Percentiles rank a stretch among this genome's conserved stretches.
phyloP scores from a whole-genome alignment of 2,888 invertebrate genomes.

The Portevinia maculata region DNA sequence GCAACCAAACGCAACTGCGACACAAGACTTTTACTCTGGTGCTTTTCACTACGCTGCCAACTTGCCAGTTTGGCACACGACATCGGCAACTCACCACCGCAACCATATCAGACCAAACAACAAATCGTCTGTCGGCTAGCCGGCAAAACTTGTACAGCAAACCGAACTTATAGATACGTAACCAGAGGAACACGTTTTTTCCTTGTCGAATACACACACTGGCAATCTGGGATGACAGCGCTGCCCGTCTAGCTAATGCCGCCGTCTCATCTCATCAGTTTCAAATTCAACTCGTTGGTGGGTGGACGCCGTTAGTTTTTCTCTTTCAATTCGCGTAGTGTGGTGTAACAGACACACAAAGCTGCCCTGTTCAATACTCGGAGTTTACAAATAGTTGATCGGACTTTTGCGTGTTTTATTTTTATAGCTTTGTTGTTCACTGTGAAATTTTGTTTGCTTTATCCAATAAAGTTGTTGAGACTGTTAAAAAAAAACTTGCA shows the following conservation, averaged over 20 bases:
- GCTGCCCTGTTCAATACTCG: neutral
- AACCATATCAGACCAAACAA: constrained; percentile 71
- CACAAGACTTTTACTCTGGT: neutral
- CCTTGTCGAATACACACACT: constrained; percentile 42
- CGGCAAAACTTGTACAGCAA: constrained; percentile 72
- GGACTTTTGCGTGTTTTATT: constrained; percentile 11
- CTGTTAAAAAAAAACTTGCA: constrained; percentile 9
- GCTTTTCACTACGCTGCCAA: neutral
- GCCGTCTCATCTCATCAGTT: constrained; percentile 57
- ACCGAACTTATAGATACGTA: constrained; percentile 69
- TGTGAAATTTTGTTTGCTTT: neutral
- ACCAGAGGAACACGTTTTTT: constrained; percentile 74
- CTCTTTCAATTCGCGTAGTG: constrained; percentile 56
- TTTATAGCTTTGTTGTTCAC: neutral
- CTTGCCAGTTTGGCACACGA: too few relatives aligned
- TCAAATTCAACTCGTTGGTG: constrained; percentile 66
- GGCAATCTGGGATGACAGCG: constrained; percentile 11
- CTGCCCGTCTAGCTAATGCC: constrained; percentile 37
- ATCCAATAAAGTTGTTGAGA: constrained; percentile 26
- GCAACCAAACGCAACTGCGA: too few relatives aligned
- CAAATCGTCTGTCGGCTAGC: constrained; percentile 68
- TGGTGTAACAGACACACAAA: constrained; percentile 27
- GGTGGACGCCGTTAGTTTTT: constrained; percentile 67
- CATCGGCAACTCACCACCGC: constrained; percentile 58
- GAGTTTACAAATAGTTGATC: neutral